A percentile compares a stretch with the other conserved stretches of the same genome.
phyloP scores from a whole-genome alignment of 2,888 invertebrate genomes.

The Omphaloscelis lunosa region DNA sequence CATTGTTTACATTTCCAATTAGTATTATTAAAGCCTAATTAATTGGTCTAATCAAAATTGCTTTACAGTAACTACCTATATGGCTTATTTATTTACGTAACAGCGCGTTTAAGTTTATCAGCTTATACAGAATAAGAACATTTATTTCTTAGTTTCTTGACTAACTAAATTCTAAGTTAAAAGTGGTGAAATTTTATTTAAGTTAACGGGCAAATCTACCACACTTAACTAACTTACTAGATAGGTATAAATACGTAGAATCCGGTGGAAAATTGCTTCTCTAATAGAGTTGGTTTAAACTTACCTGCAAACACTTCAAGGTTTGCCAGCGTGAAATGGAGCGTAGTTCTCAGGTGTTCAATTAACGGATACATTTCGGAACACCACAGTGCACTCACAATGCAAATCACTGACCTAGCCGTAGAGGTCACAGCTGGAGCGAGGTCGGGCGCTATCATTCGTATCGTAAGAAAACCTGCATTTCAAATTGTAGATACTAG shows the following conservation, averaged over 20 bases:
- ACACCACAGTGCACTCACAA: slow-evolving; percentile 39
- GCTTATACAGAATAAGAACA: no score
- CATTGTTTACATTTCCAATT: slow-evolving; percentile 4
- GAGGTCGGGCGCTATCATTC: slow-evolving; percentile 8
- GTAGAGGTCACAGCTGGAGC: slow-evolving; percentile 20
- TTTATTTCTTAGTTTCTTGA: no score
- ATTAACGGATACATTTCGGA: slow-evolving; percentile 46
- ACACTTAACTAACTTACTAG: no score
- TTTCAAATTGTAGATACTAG: slow-evolving; percentile 4
- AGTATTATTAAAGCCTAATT: neutral
- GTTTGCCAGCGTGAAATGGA: slow-evolving; percentile 42
- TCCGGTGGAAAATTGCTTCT: neutral
- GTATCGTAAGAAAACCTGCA: slow-evolving; percentile 11
- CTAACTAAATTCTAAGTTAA: no score
- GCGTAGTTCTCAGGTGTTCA: slow-evolving; percentile 56
- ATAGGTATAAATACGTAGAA: neutral
- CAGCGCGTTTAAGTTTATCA: no score
- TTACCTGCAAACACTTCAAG: slow-evolving; percentile 21
- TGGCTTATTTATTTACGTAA: no score
- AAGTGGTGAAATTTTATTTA: no score
- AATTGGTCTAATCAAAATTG: neutral
- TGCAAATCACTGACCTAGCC: slow-evolving; percentile 33
- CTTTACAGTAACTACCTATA: no score
- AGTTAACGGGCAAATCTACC: no score
- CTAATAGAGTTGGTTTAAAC: slow-evolving; percentile 4